These are phyloP conservation scores for Folsomia candida DNA, from an alignment of 2,888 invertebrate species.

Conservation along the genomic window DNA sequence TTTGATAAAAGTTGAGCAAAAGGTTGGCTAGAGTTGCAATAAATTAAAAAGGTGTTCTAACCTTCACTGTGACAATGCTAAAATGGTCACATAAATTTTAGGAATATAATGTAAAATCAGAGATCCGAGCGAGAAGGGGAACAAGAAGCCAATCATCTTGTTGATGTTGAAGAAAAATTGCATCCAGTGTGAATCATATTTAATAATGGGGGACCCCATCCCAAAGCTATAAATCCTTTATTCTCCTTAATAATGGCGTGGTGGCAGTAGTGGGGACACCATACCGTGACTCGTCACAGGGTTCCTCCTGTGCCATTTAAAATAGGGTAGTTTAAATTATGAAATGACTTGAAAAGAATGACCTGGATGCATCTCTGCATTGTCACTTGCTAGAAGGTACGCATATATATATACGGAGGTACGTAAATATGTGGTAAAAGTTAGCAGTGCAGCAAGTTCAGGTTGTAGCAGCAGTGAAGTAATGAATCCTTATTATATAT, in stretches of 20 bases:
- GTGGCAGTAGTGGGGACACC: constrained; percentile 23
- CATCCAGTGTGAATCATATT: constrained; percentile 20
- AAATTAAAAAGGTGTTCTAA: constrained; percentile 5
- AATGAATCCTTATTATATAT: background rate
- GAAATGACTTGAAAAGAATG: constrained; percentile 18
- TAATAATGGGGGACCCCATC: constrained; percentile 18
- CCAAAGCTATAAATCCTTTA: constrained; percentile 23
- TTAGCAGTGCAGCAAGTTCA: too few species aligned
- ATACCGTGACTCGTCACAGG: constrained; percentile 6
- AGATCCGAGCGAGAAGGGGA: background rate
- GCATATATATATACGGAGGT: too few species aligned
- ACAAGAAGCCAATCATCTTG: constrained; percentile 21
- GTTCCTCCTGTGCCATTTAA: constrained; percentile 16
- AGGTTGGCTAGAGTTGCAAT: background rate
- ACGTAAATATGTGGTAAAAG: too few species aligned
- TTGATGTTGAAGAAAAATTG: constrained; percentile 20
- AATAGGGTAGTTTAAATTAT: constrained; percentile 16
- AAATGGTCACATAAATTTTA: constrained; percentile 5
- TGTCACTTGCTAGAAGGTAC: background rate
- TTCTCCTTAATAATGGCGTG: constrained; percentile 18
- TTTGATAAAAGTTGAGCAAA: background rate
- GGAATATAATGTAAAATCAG: constrained; percentile 1
- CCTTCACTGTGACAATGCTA: background rate
- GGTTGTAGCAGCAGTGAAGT: too few species aligned
- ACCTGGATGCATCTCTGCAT: background rate